Base-by-base conservation (phyloP, 2,113 vertebrate species). In the Ammodytes marinus region DNA sequence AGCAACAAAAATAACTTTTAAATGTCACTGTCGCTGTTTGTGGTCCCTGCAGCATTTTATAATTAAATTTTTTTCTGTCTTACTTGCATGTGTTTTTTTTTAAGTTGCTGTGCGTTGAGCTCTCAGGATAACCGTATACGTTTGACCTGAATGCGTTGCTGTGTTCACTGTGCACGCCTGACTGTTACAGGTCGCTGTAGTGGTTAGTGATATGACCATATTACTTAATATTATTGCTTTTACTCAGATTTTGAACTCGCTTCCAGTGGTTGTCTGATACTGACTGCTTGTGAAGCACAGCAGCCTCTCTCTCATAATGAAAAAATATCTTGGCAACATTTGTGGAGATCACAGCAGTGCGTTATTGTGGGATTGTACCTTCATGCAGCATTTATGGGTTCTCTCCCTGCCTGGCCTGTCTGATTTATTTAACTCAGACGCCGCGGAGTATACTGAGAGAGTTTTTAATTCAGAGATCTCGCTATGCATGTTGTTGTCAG, bases 321-420 rank as follows among this genome's bases (percentile, higher is more conserved):
- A 71, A 71, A 52, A 74, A 66, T 9, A 52, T 73, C 68, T 70
- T 42, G 1, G 77, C 68, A 35, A 45, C 54, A 64, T 27, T 63
- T 60, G 63, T 66, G 1, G 39, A 69, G 67, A 83, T 64, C 69
- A 64, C 69, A 83, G 84, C 52, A 17, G 74, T 67, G 83, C 74
- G 17, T 71, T 86, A 61, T 76, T 71, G 66, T 82, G 79, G n/a
- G 1, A 57, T 52, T 80, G 80, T 65, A n/a, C 69, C 27, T 76
- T 85, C 79, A 86, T 86, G 81, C 69, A 85, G 76, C 72, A 86
- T 90, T 89, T 39, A 82, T 89, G 73, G 17, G 4, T 52, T 70
- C 67, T 55, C 71, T 77, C 43, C 54, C 49, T 27, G 39, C 49
- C 58, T 27, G 39, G 43, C 58, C 11, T 55, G 74, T 82, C 57